Evolutionary conservation across 2,113 vertebrate species (phyloP).

Genomic region (Tenebrosternarchus preto): DNA sequence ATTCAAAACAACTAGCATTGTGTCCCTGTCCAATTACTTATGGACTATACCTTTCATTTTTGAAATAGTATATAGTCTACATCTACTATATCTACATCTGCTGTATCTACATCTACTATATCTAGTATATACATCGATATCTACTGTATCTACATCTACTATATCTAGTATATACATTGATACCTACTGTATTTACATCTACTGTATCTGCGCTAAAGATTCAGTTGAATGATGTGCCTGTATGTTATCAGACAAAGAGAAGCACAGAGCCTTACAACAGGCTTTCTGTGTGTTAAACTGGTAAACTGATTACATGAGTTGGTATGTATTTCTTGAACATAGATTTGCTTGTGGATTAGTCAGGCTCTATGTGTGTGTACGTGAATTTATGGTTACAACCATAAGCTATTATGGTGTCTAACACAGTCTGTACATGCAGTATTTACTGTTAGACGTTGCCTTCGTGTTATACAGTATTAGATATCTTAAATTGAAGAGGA

Average conservation of each 20-base stretch:
- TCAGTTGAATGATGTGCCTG: conserved; percentile 55
- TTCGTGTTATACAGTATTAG: not conserved
- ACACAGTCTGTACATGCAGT: not conserved
- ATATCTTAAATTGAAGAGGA: not conserved
- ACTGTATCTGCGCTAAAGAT: not conserved
- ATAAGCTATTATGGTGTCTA: not conserved
- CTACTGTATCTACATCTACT: not conserved
- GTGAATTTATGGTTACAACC: not conserved
- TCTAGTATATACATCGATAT: too few relatives aligned
- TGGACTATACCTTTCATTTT: not conserved
- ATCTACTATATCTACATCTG: not conserved
- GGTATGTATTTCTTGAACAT: not conserved
- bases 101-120: too few relatives aligned
- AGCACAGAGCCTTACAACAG: not conserved
- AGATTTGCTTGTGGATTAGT: not conserved
- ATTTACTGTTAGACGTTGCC: not conserved
- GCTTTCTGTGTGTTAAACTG: not conserved
- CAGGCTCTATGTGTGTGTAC: not conserved
- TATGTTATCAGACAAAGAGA: conserved; percentile 64
- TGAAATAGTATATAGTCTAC: too few relatives aligned
- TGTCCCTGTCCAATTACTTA: not conserved
- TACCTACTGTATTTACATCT: too few relatives aligned
- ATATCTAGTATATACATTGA: too few relatives aligned
- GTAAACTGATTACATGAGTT: not conserved
- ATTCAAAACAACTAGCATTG: too few relatives aligned